Percentiles rank a stretch among this genome's conserved stretches.
Conservation (phyloP, 2,888 invertebrate genomes). For the Leucophora obtusa region DNA sequence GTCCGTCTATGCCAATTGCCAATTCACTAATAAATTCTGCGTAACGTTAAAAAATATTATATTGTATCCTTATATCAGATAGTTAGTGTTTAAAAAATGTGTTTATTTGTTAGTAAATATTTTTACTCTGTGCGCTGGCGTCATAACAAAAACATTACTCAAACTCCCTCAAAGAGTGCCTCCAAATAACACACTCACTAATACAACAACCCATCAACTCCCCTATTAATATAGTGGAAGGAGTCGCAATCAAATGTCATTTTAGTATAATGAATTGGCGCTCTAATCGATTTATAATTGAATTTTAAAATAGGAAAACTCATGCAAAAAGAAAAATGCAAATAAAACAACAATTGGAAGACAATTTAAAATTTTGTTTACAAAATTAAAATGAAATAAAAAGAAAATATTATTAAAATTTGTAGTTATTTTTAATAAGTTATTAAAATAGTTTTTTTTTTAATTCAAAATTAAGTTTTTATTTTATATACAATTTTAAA, state of each 20-base stretch:
- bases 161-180: slow-evolving; percentile 41
- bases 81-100: not conserved
- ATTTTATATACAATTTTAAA: no score
- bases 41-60: slow-evolving; percentile 58
- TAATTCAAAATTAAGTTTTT: no score
- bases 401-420: not conserved
- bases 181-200: not conserved
- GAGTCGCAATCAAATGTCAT: slow-evolving; percentile 40
- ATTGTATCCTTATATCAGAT: slow-evolving; percentile 57
- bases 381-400: slow-evolving; percentile 3
- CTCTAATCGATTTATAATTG: slow-evolving; percentile 51
- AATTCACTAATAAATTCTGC: slow-evolving; percentile 64
- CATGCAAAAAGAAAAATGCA: not conserved
- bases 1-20: slow-evolving; percentile 63
- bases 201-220: not conserved
- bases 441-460: no score
- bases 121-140: slow-evolving; percentile 64
- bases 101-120: slow-evolving; percentile 61
- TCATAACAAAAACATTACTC: slow-evolving; percentile 62
- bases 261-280: slow-evolving; percentile 34
- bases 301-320: slow-evolving; percentile 7
- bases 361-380: not conserved
- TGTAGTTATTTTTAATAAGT: no score
- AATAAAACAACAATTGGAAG: not conserved
- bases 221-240: not conserved